Evolutionary conservation across 2,797 vertebrate species (phyloP).

Genomic region (Sebastes variabilis): DNA sequence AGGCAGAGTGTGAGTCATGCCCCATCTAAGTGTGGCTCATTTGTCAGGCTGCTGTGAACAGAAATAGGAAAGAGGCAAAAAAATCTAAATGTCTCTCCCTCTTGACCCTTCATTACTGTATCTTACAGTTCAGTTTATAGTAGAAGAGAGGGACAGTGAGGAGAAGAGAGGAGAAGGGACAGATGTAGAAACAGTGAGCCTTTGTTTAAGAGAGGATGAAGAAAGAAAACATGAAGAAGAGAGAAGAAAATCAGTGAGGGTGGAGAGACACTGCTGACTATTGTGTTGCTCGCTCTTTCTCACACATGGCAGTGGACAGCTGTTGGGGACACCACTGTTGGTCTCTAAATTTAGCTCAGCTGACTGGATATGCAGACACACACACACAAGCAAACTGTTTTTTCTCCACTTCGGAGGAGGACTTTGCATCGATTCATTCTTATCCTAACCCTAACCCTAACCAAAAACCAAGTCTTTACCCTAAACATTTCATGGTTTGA

Average conservation of each 20-base stretch:
- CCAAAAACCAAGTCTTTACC: background rate
- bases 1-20: conserved; percentile 69
- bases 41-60: conserved; percentile 63
- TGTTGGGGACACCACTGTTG: conserved; percentile 60
- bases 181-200: background rate
- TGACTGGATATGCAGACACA: conserved; percentile 19
- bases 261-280: conserved; percentile 3
- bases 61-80: conserved; percentile 56
- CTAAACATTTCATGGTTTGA: background rate
- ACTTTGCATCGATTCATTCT: background rate
- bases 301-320: conserved; percentile 51
- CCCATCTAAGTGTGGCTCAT: conserved; percentile 69
- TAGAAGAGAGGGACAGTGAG: background rate
- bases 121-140: background rate
- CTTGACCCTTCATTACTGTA: background rate
- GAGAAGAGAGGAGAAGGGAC: background rate
- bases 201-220: background rate
- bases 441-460: background rate
- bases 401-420: background rate
- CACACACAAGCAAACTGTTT: background rate
- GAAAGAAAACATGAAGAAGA: background rate
- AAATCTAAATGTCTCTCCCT: conserved; percentile 11
- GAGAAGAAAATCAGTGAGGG: background rate
- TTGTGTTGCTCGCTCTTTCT: conserved; percentile 10
- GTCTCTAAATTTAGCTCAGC: conserved; percentile 69